These are phyloP conservation scores for Geotrupes spiniger DNA, from an alignment of 2,888 invertebrate genomes.

Conservation along the genomic window DNA sequence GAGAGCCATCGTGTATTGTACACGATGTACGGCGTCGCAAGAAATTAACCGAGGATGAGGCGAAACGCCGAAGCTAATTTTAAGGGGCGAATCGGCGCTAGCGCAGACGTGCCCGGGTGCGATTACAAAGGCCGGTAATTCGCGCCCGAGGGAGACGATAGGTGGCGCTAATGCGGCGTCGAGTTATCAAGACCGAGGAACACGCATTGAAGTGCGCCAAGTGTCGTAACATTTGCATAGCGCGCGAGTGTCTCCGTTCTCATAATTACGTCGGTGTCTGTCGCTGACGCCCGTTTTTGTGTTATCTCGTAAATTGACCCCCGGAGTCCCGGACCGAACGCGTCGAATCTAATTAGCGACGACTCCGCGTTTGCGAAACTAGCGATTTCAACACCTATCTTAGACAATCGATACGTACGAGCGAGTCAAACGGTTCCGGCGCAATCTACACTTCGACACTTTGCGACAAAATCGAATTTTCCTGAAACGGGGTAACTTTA, in stretches of 20 bases:
- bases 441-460: too few species aligned
- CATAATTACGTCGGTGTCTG: constrained; percentile 22
- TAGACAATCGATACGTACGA: too few species aligned
- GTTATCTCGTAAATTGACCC: constrained; percentile 17
- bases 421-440: too few species aligned
- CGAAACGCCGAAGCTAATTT: constrained; percentile 1
- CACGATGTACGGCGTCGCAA: neutral
- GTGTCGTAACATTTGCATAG: constrained; percentile 24
- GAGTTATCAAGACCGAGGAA: constrained; percentile 3
- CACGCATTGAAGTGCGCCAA: constrained; percentile 14
- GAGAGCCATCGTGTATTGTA: neutral
- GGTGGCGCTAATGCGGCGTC: constrained; percentile 3
- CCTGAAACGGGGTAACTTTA: too few species aligned
- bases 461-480: too few species aligned
- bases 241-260: constrained; percentile 8
- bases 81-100: neutral
- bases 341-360: constrained; percentile 13
- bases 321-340: constrained; percentile 3
- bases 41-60: constrained; percentile 1
- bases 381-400: too few species aligned
- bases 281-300: constrained; percentile 18
- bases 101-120: neutral
- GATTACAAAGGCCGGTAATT: constrained; percentile 1
- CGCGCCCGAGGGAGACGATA: constrained; percentile 5
- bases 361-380: neutral